Evolutionary conservation across 2,797 vertebrate species (phyloP).

Genomic region (Sylvilagus floridanus): DNA sequence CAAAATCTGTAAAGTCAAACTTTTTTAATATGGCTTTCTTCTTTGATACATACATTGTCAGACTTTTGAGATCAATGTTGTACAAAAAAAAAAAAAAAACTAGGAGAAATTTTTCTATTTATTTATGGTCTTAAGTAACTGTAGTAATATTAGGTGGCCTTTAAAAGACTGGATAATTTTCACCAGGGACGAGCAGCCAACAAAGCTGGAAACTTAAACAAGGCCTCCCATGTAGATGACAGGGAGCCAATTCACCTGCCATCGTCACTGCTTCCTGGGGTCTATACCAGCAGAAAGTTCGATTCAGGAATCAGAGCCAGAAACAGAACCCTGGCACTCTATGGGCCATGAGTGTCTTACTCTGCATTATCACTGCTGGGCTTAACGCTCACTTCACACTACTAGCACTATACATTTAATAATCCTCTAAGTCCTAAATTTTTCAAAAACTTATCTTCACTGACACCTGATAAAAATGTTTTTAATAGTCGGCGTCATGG

Average conservation of each 20-base stretch:
- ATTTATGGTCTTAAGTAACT: neutral
- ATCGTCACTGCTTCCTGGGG: no score
- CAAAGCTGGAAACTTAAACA: no score
- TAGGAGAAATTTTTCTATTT: neutral
- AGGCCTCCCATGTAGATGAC: no score
- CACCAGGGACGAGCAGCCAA: neutral
- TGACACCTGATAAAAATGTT: slow-evolving; percentile 51
- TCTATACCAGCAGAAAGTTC: no score
- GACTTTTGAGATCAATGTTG: neutral
- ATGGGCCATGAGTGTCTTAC: no score
- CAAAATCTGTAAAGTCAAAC: neutral
- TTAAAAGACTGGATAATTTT: slow-evolving; percentile 2
- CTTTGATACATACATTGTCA: neutral
- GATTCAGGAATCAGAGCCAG: no score
- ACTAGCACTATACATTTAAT: slow-evolving; percentile 35
- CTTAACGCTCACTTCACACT: neutral
- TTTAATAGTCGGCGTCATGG: neutral
- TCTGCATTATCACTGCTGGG: no score
- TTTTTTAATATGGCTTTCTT: neutral
- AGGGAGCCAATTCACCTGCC: no score
- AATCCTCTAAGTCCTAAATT: neutral
- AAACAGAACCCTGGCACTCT: no score
- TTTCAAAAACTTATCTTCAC: slow-evolving; percentile 43
- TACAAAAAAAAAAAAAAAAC: no score
- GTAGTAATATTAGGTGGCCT: neutral